phyloP scores from a whole-genome alignment of 2,888 invertebrate species.

The Himalopsyche japonica region DNA sequence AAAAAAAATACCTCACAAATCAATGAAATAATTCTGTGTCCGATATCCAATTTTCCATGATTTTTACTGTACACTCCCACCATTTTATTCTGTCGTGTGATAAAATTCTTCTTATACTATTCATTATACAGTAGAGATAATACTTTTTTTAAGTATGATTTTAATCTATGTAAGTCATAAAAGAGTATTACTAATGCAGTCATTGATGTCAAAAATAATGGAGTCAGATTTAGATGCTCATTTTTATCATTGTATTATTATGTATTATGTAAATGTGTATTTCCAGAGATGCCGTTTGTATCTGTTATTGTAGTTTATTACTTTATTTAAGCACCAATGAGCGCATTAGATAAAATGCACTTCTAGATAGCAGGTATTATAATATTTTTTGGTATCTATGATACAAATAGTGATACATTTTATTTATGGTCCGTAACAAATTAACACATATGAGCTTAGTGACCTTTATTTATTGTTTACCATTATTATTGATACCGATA shows the following conservation, averaged over 20 bases:
- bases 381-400: not conserved
- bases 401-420: conserved; percentile 21
- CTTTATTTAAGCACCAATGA: not conserved
- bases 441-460: conserved; percentile 5
- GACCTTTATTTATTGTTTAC: not conserved
- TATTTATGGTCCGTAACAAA: conserved; percentile 24
- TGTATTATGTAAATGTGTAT: not conserved
- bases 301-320: not conserved
- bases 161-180: conserved; percentile 6
- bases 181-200: not conserved
- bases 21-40: not conserved
- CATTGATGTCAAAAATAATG: not conserved
- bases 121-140: not conserved
- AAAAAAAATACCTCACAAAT: not conserved
- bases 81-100: not conserved
- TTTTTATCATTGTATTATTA: not conserved
- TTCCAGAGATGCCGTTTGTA: not conserved
- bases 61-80: not conserved
- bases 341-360: conserved; percentile 2
- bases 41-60: not conserved
- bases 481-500: not conserved
- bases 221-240: not conserved
- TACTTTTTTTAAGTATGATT: conserved; percentile 8
- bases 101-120: not conserved
- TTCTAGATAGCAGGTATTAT: not conserved